A percentile compares a stretch with the other conserved stretches of the same genome.
These are phyloP conservation scores for Phlogophora meticulosa DNA, from an alignment of 2,888 invertebrate species.

Conservation along the genomic window DNA sequence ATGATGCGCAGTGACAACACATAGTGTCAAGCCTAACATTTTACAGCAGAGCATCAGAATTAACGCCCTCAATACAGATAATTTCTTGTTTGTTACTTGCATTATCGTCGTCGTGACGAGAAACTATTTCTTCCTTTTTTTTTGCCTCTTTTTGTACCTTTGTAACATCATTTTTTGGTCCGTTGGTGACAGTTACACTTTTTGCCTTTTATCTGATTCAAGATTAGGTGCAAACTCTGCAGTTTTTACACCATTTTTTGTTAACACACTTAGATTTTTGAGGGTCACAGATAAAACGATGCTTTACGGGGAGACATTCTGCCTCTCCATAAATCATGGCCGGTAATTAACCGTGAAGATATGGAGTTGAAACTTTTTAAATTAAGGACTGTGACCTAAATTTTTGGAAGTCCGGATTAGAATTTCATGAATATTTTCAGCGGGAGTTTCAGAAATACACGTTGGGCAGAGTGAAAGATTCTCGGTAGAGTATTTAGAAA, in stretches of 20 bases:
- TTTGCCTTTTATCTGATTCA: constrained; percentile 83
- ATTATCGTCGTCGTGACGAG: constrained; percentile 77
- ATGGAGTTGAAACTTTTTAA: constrained; percentile 63
- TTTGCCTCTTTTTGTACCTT: constrained; percentile 60
- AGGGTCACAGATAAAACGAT: constrained; percentile 71
- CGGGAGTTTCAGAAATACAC: constrained; percentile 44
- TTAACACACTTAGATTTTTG: constrained; percentile 71
- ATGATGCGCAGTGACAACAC: constrained; percentile 57
- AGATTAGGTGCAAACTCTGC: constrained; percentile 84
- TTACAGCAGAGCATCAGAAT: constrained; percentile 65
- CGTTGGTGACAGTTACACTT: constrained; percentile 76
- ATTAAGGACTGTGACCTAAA: constrained; percentile 60
- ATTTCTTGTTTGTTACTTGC: constrained; percentile 82
- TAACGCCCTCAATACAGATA: constrained; percentile 67
- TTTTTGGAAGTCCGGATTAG: constrained; percentile 49
- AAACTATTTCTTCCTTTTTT: constrained; percentile 77
- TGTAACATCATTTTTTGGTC: constrained; percentile 66
- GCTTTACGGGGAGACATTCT: constrained; percentile 64
- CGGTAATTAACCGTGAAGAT: constrained; percentile 68
- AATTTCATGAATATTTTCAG: constrained; percentile 58
- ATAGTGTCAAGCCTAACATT: constrained; percentile 51
- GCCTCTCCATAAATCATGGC: constrained; percentile 65
- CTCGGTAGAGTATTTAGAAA: constrained; percentile 37
- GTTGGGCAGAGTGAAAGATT: constrained; percentile 36
- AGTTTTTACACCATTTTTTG: constrained; percentile 73